phyloP scores from a whole-genome alignment of 2,113 vertebrate species.

The Ornithorhynchus anatinus region DNA sequence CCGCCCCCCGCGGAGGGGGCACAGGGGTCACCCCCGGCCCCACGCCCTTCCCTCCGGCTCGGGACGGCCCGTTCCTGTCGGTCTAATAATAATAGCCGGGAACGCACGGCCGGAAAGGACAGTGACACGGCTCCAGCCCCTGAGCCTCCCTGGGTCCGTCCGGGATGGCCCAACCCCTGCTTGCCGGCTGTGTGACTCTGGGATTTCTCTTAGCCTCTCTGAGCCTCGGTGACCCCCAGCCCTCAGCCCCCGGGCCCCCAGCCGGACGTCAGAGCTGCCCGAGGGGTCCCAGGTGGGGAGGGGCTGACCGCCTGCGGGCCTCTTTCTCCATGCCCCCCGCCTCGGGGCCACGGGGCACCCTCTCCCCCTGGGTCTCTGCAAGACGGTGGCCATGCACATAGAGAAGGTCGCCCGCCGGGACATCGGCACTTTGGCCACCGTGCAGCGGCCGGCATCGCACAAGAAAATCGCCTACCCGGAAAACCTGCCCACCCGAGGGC shows the following conservation, averaged over 20 bases:
- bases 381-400: slow-evolving; percentile 83
- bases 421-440: slow-evolving; percentile 74
- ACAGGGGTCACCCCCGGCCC: background rate
- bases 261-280: too few relatives aligned
- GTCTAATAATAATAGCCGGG: slow-evolving; percentile 38
- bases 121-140: slow-evolving; percentile 18
- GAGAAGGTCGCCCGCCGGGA: slow-evolving; percentile 85
- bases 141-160: background rate
- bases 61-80: slow-evolving; percentile 31
- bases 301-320: background rate
- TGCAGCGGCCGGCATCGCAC: slow-evolving; percentile 48
- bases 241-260: background rate
- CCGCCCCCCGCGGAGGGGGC: background rate
- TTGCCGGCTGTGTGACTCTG: background rate
- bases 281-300: background rate
- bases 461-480: slow-evolving; percentile 68
- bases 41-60: too few relatives aligned
- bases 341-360: too few relatives aligned
- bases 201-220: background rate
- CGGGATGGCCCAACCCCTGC: background rate
- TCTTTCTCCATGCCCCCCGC: fast-evolving
- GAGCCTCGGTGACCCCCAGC: background rate
- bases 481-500: slow-evolving; percentile 54
- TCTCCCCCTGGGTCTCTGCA: slow-evolving; percentile 37
- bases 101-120: slow-evolving; percentile 19